phyloP scores from a whole-genome alignment of 2,888 invertebrate genomes.

The Odiellus spinosus region DNA sequence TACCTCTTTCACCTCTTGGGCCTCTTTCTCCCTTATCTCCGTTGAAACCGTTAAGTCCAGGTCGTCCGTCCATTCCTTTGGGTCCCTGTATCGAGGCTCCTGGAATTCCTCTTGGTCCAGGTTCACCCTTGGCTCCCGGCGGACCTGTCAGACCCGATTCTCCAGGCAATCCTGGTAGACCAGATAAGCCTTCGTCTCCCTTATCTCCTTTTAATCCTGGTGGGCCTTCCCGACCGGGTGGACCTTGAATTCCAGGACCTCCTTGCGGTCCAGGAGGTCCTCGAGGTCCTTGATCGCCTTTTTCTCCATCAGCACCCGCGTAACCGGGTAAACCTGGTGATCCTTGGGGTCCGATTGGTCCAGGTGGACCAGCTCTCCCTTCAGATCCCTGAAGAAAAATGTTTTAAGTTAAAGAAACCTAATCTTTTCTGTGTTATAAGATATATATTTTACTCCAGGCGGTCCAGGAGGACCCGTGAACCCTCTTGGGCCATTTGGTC shows the following conservation, averaged over 20 bases:
- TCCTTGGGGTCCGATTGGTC: conserved; percentile 65
- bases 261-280: conserved; percentile 68
- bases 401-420: neutral
- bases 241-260: conserved; percentile 36
- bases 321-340: conserved; percentile 54
- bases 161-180: conserved; percentile 38
- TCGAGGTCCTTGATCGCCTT: conserved; percentile 41
- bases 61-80: conserved; percentile 18
- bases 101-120: conserved; percentile 17
- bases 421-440: neutral
- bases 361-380: conserved; percentile 37
- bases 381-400: conserved; percentile 11
- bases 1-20: conserved; percentile 19
- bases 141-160: conserved; percentile 67
- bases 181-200: conserved; percentile 46
- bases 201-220: conserved; percentile 37
- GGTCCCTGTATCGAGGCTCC: conserved; percentile 16
- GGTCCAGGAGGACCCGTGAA: conserved; percentile 18
- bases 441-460: conserved; percentile 15
- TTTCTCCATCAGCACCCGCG: conserved; percentile 53
- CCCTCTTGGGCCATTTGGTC: conserved; percentile 33
- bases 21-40: conserved; percentile 37
- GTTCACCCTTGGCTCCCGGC: conserved; percentile 50
- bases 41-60: conserved; percentile 30
- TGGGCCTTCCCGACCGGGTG: conserved; percentile 15